Percentiles rank a stretch among this genome's conserved stretches.
Conservation (phyloP, 2,888 invertebrate species). For the Lymantria dispar region DNA sequence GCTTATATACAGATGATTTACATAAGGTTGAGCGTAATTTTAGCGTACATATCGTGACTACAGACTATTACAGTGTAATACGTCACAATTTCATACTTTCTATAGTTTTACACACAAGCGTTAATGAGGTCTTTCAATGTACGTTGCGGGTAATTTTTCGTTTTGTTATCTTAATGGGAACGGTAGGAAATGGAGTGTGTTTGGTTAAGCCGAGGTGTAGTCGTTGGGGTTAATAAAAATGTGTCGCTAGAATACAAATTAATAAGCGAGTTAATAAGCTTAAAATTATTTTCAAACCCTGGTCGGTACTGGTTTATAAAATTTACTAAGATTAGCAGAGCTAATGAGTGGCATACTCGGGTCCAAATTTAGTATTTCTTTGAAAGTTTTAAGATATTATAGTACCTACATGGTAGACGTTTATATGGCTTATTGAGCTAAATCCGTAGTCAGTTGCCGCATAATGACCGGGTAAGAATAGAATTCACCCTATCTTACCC, state of each 20-base stretch:
- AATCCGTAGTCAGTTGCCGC: too few relatives aligned
- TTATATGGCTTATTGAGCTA: too few relatives aligned
- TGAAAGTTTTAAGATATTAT: too few relatives aligned
- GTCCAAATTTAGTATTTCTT: too few relatives aligned
- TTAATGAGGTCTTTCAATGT: constrained; percentile 15
- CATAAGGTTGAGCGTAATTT: neutral
- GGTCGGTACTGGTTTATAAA: too few relatives aligned
- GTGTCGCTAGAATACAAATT: neutral
- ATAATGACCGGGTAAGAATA: too few relatives aligned
- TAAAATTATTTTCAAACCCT: too few relatives aligned
- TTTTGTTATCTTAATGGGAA: constrained; percentile 27
- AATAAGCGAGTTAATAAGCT: neutral
- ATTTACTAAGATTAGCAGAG: too few relatives aligned
- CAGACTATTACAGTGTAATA: constrained; percentile 16
- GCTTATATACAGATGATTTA: neutral
- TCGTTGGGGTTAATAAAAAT: neutral
- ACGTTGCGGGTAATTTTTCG: neutral
- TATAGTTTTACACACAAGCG: constrained; percentile 13
- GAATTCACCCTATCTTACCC: too few relatives aligned
- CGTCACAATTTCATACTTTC: neutral
- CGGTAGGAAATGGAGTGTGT: constrained; percentile 8
- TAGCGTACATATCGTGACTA: constrained; percentile 30
- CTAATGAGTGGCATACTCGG: too few relatives aligned
- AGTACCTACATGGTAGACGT: too few relatives aligned
- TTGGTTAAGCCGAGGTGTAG: neutral